Conservation (phyloP, 2,888 invertebrate genomes). For the Gandaritis pyraliata region DNA sequence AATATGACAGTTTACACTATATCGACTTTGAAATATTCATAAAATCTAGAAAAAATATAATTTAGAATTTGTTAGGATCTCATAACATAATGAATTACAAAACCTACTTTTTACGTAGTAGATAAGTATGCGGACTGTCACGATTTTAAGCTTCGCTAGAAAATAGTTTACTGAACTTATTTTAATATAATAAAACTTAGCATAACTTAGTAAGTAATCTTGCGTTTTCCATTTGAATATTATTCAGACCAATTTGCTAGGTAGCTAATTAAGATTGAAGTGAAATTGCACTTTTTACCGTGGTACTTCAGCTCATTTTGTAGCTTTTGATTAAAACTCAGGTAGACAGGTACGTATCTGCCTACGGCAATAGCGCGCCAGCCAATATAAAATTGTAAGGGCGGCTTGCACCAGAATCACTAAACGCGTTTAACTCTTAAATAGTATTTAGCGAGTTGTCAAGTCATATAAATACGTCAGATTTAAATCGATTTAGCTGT, state of each 20-base stretch:
- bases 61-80: no score
- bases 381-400: background rate
- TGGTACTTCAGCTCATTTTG: constrained; percentile 20
- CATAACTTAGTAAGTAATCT: background rate
- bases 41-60: no score
- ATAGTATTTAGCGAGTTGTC: no score
- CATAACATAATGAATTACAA: no score
- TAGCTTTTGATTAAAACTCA: constrained; percentile 27
- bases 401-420: no score
- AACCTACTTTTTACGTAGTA: no score
- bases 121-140: no score
- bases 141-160: background rate
- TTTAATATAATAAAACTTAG: background rate
- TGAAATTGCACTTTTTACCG: constrained; percentile 22
- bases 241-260: constrained; percentile 15
- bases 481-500: no score
- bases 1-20: no score
- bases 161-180: background rate
- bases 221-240: constrained; percentile 7
- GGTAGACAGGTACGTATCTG: background rate
- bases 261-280: constrained; percentile 25
- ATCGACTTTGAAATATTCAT: no score
- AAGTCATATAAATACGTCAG: no score
- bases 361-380: background rate
- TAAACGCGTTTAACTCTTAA: no score